Conservation (phyloP, 2,888 invertebrate genomes). For the Limenitis camilla region DNA sequence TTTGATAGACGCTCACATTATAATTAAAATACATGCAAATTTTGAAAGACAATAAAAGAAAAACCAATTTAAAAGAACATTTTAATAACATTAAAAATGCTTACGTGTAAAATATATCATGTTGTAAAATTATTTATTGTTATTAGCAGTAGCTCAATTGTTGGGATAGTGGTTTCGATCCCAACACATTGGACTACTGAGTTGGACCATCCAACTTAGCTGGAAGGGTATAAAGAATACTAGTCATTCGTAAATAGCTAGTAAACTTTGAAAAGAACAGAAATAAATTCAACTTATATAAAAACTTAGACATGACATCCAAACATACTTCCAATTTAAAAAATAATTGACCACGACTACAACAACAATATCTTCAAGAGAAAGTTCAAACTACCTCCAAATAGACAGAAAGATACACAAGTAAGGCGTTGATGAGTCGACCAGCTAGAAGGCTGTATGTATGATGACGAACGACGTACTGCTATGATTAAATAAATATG, state of each 20-base stretch:
- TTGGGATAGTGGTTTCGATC: no score
- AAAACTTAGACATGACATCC: slow-evolving; percentile 30
- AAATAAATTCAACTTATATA: neutral
- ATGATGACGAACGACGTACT: slow-evolving; percentile 25
- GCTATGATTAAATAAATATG: neutral
- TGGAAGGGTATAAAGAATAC: no score
- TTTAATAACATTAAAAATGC: no score
- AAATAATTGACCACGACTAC: slow-evolving; percentile 42
- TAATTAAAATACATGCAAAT: slow-evolving; percentile 29
- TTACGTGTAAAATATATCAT: slow-evolving; percentile 2
- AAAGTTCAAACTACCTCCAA: slow-evolving; percentile 62
- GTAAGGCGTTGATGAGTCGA: slow-evolving; percentile 69
- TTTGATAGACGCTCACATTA: slow-evolving; percentile 34
- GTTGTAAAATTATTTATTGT: neutral
- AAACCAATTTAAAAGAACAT: slow-evolving; percentile 11
- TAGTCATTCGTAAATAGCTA: no score
- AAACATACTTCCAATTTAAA: slow-evolving; percentile 33
- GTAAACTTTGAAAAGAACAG: no score
- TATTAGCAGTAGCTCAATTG: no score
- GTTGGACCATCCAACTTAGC: no score
- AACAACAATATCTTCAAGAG: slow-evolving; percentile 55
- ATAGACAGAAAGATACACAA: slow-evolving; percentile 69
- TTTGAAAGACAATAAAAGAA: slow-evolving; percentile 18
- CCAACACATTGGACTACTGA: no score
- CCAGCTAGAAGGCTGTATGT: slow-evolving; percentile 43